A percentile compares a stretch with the other conserved stretches of the same genome.
Evolutionary conservation across 2,113 vertebrate species (phyloP).

Genomic region (Cavia aperea): DNA sequence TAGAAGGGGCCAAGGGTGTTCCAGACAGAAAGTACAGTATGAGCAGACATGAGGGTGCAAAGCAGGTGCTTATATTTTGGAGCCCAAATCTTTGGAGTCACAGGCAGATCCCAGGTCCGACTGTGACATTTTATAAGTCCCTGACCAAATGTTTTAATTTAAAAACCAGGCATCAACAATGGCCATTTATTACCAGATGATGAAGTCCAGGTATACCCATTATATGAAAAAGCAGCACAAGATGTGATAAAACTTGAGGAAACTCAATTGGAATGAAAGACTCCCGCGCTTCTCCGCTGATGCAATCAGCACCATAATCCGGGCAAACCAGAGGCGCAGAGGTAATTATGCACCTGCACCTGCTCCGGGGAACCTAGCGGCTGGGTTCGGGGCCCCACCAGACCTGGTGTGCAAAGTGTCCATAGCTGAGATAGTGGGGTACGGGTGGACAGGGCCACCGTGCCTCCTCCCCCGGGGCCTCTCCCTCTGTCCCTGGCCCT

Average conservation of each 20-base stretch:
- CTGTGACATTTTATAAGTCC: background rate
- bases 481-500: background rate
- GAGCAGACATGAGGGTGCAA: fast-evolving
- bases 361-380: background rate
- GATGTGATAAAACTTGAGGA: slow-evolving; percentile 41
- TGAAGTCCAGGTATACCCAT: background rate
- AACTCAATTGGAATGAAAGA: background rate
- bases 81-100: background rate
- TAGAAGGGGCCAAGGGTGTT: too few species aligned
- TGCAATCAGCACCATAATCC: background rate
- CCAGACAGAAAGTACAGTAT: fast-evolving
- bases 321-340: background rate
- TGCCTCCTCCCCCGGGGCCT: background rate
- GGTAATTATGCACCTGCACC: slow-evolving; percentile 38
- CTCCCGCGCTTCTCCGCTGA: background rate
- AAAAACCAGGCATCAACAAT: background rate
- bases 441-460: too few species aligned
- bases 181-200: background rate
- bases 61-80: fast-evolving
- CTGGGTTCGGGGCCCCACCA: background rate
- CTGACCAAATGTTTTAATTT: background rate
- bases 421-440: fast-evolving
- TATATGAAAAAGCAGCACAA: background rate
- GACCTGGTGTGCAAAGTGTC: fast-evolving
- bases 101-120: background rate